Percentiles rank a stretch among this genome's conserved stretches.
Evolutionary conservation across 2,113 vertebrate species (phyloP).

Genomic region (Brachyhypopomus gauderio): DNA sequence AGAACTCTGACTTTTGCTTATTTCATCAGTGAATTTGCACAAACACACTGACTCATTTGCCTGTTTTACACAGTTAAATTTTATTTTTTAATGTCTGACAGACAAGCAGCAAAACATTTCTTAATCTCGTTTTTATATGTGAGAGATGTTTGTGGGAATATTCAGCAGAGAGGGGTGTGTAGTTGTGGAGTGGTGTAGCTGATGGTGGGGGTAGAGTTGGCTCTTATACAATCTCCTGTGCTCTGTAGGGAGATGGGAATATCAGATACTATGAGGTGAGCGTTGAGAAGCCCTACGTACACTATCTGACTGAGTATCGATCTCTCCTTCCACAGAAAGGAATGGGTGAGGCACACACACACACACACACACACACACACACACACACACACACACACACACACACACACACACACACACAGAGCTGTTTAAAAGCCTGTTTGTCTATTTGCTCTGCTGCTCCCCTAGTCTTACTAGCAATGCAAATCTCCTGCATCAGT

Average conservation of each 20-base stretch:
- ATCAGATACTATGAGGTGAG: slow-evolving; percentile 87
- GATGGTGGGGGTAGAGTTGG: neutral
- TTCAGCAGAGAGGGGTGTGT: no score
- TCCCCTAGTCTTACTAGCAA: slow-evolving; percentile 58
- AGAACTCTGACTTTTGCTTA: no score
- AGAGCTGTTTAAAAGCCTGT: neutral
- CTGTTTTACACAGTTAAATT: no score
- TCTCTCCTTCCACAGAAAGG: slow-evolving; percentile 85
- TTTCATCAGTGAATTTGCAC: neutral
- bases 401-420: neutral
- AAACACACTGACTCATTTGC: no score
- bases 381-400: slow-evolving; percentile 13
- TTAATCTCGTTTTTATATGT: no score
- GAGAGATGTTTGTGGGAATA: no score
- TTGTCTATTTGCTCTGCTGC: slow-evolving; percentile 1
- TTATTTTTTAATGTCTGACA: no score
- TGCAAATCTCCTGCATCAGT: slow-evolving; percentile 56
- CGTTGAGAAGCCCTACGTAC: slow-evolving; percentile 84
- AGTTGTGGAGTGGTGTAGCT: neutral
- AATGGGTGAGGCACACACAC: slow-evolving; percentile 79
- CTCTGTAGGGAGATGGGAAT: slow-evolving; percentile 84
- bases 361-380: neutral
- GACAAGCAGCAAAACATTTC: no score
- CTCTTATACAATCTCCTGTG: neutral
- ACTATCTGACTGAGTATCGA: slow-evolving; percentile 86